A percentile compares a stretch with the other conserved stretches of the same genome.
Conservation (phyloP, 2,797 vertebrate species). For the Novumbra hubbsi region DNA sequence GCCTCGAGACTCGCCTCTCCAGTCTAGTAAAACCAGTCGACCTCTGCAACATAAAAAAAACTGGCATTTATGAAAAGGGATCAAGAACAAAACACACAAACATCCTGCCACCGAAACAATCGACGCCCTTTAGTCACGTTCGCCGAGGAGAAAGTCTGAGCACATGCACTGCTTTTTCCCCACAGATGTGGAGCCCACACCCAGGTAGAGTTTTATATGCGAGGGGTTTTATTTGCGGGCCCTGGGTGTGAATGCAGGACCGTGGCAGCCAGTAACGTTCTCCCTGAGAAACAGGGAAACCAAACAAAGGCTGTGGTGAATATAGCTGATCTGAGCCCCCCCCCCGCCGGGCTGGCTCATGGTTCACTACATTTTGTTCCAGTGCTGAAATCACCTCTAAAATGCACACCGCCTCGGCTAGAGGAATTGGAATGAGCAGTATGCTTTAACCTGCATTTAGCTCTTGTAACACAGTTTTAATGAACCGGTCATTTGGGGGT, state of each 20-base stretch:
- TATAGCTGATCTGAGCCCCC: conserved; percentile 63
- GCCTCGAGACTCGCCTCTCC: conserved; percentile 77
- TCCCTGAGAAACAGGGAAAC: conserved; percentile 70
- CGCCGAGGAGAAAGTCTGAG: conserved; percentile 24
- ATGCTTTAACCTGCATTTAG: not conserved
- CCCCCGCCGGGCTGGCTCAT: conserved; percentile 59
- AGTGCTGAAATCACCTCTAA: conserved; percentile 71
- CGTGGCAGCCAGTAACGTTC: conserved; percentile 63
- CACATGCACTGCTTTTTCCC: not conserved
- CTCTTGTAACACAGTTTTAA: not conserved
- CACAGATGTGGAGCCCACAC: conserved; percentile 64
- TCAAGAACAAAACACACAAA: conserved; percentile 71
- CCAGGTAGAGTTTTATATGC: conserved; percentile 56
- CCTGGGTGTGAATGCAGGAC: conserved; percentile 69
- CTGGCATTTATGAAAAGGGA: conserved; percentile 74
- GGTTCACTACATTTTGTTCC: conserved; percentile 67
- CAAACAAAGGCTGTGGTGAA: conserved; percentile 67
- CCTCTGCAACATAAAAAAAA: conserved; percentile 74
- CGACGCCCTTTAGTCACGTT: conserved; percentile 62
- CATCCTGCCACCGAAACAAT: conserved; percentile 67
- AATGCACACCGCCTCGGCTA: conserved; percentile 52
- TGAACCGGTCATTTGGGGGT: not conserved
- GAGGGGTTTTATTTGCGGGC: conserved; percentile 65
- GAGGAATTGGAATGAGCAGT: not conserved
- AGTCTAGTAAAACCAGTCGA: conserved; percentile 79